Evolutionary conservation across 2,888 invertebrate genomes (phyloP), one percentile per base, ranked within the genome.

Genomic region (Polydrusus cervinus): DNA sequence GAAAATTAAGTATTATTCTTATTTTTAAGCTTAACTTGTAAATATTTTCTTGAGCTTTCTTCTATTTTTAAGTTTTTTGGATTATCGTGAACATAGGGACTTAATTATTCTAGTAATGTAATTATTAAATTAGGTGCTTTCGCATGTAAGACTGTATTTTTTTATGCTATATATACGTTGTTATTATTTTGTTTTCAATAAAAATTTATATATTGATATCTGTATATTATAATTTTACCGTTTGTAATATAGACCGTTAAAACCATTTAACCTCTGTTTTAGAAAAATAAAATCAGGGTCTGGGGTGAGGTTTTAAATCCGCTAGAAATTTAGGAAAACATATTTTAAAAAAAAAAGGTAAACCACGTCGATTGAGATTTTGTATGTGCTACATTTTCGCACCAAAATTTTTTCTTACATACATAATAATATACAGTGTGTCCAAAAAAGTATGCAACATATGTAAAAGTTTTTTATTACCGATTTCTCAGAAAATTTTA

Each of bases 1-100:
- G 79, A 79, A 81, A 78, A 78, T 76, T 77, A 67, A 71, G 73
- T 75, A 74, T 71, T 55, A 51, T 53, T 47, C 38, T 47, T 47
- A 61, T 3, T 65, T 13, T 11, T 65, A 75, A 13, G 53, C 45
- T 66, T 67, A 20, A 49, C 20, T 64, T 47, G 34, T 47, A 49
- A 30, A 47, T 47, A 49, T 47, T 8, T 9, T 16, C 13, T n/a
- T n/a, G 1, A 43, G n/a, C 9, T n/a, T 9, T 47, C 14, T 16
- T 47, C 7, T 3, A n/a, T 16, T 16, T 47, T n/a, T 43, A 43
- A 1, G 16, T 62, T 49, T 30, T 66, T 51, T 16, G 14, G n/a
- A 34, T 55, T 55, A 18, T n/a, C 16, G 18, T 8, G 53, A 30
- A 25, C 18, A 10, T 53, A 53, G 25, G n/a, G 30, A 53, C 53